Base-by-base conservation (phyloP, 2,113 vertebrate genomes). In the Scomber scombrus region DNA sequence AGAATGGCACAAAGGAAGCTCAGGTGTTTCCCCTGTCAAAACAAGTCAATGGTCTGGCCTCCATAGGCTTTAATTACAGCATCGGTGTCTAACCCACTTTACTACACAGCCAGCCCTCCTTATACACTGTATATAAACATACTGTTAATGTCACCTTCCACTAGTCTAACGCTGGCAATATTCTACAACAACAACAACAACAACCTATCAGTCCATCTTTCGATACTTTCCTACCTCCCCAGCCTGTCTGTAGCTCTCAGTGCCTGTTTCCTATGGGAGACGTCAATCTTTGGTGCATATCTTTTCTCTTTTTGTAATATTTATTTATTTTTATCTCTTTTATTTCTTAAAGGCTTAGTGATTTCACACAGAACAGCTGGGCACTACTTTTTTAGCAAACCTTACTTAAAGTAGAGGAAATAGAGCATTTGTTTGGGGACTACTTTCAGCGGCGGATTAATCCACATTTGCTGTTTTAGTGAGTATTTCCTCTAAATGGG, bases 11-110 rank as follows among this genome's bases (percentile, higher is more conserved):
- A 85, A 89, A 90, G 88, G 88, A 79, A 84, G 84, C 87, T 90
- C 85, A 84, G 87, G 88, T 91, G 90, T 73, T 89, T 72, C 19
- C 67, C 66, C 29, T 23, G 67, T 82, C 85, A 89, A 75, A 92
- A 85, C 84, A 84, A 83, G 77, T 80, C 71, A 69, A 78, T 80
- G 83, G 52, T 15, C 14, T 54, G 23, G 19, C 66, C 70, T 67
- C 61, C 8, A 18, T 5, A 11, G 69, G 47, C 45, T 74, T 74
- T 51, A 72, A 80, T 79, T 57, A 79, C 77, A 86, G 71, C 55
- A 60, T 52, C 65, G 0, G 34, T 34, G 8, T 80, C 31, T 34
- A 56, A 31, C 51, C 16, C 43, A 47, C 60, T 52, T 43, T 6
- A 34, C 29, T 46, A 15, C 3, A 5, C 18, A 34, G 56, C 7